Conservation (phyloP, 2,888 invertebrate genomes). For the Polietes domitor region DNA sequence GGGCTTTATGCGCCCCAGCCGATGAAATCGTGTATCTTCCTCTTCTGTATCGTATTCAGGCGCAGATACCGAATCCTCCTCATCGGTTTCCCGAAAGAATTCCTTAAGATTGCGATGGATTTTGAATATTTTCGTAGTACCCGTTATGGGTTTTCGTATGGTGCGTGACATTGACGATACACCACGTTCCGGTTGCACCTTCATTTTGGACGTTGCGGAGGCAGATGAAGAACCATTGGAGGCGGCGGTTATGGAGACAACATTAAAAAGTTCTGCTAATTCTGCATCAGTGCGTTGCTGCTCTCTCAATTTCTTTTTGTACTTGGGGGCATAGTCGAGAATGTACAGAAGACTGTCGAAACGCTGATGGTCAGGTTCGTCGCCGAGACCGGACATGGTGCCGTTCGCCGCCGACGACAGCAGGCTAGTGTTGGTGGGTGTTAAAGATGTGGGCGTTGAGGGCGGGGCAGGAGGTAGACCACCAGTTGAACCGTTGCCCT, state of each 20-base stretch:
- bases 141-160: constrained; percentile 73
- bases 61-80: constrained; percentile 76
- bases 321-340: constrained; percentile 71
- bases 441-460: constrained; percentile 77
- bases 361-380: constrained; percentile 66
- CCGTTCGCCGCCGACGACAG: constrained; percentile 65
- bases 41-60: constrained; percentile 78
- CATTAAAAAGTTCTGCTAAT: constrained; percentile 76
- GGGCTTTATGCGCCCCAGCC: constrained; percentile 72
- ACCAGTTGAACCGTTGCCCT: constrained; percentile 63
- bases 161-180: constrained; percentile 74
- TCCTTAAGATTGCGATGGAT: constrained; percentile 77
- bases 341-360: constrained; percentile 69
- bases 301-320: constrained; percentile 73
- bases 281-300: constrained; percentile 77
- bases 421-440: constrained; percentile 72
- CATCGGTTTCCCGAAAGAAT: constrained; percentile 76
- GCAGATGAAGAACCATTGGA: constrained; percentile 49
- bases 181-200: constrained; percentile 73
- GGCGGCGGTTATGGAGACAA: constrained; percentile 74
- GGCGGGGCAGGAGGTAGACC: constrained; percentile 76
- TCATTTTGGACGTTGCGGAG: constrained; percentile 61
- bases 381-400: constrained; percentile 49
- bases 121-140: constrained; percentile 75
- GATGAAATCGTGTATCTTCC: constrained; percentile 72